Evolutionary conservation across 1,140 invertebrate species (phyloP).

Genomic region (Dendrolimus kikuchii): DNA sequence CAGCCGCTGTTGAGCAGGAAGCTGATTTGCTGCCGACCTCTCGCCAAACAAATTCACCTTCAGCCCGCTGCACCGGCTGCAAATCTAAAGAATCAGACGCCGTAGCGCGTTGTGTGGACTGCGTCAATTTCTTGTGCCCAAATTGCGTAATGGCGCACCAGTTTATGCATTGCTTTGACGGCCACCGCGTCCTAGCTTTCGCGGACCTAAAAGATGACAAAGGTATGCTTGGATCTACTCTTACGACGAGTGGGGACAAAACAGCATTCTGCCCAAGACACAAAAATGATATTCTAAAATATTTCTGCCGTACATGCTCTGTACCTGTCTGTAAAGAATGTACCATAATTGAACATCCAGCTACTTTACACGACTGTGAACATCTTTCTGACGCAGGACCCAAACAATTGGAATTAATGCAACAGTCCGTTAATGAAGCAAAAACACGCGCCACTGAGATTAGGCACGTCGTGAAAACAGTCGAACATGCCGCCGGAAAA

Average conservation of each 20-base stretch:
- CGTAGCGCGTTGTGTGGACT: conserved; percentile 94
- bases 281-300: conserved; percentile 91
- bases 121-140: conserved; percentile 94
- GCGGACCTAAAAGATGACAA: conserved; percentile 75
- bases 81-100: conserved; percentile 89
- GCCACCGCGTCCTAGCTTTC: conserved; percentile 90
- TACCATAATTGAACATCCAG: conserved; percentile 89
- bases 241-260: conserved; percentile 75
- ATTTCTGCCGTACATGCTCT: conserved; percentile 92
- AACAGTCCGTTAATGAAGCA: conserved; percentile 86
- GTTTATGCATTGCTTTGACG: conserved; percentile 99
- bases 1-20: conserved; percentile 73
- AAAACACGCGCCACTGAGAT: conserved; percentile 89
- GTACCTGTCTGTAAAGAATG: conserved; percentile 96
- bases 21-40: conserved; percentile 66
- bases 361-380: conserved; percentile 88
- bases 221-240: conserved; percentile 53
- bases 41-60: conserved; percentile 53
- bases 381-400: conserved; percentile 84
- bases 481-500: conserved; percentile 88
- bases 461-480: conserved; percentile 85
- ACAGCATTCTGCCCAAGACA: conserved; percentile 86
- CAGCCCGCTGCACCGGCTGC: conserved; percentile 87
- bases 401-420: conserved; percentile 87
- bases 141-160: conserved; percentile 98